Evolutionary conservation across 2,888 invertebrate species (phyloP), one percentile per base, ranked within the genome.

Genomic region (Eupithecia subumbrata): DNA sequence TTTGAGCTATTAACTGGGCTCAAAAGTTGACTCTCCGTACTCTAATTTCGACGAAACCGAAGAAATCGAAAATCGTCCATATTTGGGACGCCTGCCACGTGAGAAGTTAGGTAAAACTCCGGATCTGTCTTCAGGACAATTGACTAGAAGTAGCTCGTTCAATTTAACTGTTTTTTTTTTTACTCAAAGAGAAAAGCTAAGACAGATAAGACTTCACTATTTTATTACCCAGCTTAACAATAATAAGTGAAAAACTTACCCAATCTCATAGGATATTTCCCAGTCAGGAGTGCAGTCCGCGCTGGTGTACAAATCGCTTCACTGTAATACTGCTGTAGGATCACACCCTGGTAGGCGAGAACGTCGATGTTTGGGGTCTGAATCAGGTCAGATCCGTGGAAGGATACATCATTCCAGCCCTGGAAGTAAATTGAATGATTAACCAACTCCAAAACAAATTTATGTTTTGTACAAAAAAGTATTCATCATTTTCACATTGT

Each of bases 341-440:
- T 97, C 30, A 98, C 96, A 5, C 98, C 98, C 86, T 97, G 96
- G 87, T 97, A 97, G 0, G 97, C 98, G 79, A 99, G 87, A 0
- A 97, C 96, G 89, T 99, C 98, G 75, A 99, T 97, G 88, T 99
- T 98, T 0, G 98, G 98, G 0, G 98, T 99, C 67, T 97, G 96
- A 83, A 98, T 98, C 92, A 98, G 97, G 82, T 97, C 95, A 0
- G 97, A 97, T 0, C 98, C 98, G 84, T 98, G 98, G 87, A 98
- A 98, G 72, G 98, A 97, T 8, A 98, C 97, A 89, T 98, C 98
- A 87, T 98, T 97, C 97, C 98, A 98, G 14, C 99, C 98, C 98
- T 98, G 90, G 64, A 77, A 82, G 14, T 11, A n/a, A 64, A 22
- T 56, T 56, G 11, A 16, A 22, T 68, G 12, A 37, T 37, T 7